Conservation (phyloP, 2,113 vertebrate genomes). For the Oncorhynchus clarkii region DNA sequence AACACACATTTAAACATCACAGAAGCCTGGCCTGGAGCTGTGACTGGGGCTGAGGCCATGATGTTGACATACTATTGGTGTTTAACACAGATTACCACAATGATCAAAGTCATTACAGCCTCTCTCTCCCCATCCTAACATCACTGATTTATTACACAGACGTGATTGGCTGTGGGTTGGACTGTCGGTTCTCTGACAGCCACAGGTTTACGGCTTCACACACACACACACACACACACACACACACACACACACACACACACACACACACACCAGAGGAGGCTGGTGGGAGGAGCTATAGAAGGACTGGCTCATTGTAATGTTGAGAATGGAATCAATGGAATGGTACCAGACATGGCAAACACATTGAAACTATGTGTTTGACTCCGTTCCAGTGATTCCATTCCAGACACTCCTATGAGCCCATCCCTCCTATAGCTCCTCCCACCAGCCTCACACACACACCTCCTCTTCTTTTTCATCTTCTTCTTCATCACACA, state of each 20-base stretch:
- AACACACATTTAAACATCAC: slow-evolving; percentile 36
- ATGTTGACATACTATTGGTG: slow-evolving; percentile 33
- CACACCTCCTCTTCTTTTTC: not conserved
- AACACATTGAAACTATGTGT: no score
- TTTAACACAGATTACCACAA: slow-evolving; percentile 34
- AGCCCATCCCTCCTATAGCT: no score
- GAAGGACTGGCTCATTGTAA: no score
- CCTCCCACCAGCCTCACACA: not conserved
- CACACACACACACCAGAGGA: not conserved
- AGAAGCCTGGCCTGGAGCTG: slow-evolving; percentile 33
- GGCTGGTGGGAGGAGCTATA: no score
- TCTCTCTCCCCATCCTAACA: not conserved
- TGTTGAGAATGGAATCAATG: no score
- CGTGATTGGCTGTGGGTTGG: slow-evolving; percentile 21
- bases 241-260: not conserved
- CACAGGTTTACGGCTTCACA: slow-evolving; percentile 43
- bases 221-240: not conserved
- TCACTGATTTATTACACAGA: slow-evolving; percentile 34
- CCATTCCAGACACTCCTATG: no score
- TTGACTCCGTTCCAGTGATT: no score
- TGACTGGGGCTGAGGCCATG: no score
- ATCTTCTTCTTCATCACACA: not conserved
- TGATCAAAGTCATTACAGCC: slow-evolving; percentile 46
- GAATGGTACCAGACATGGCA: no score
- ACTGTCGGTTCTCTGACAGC: slow-evolving; percentile 14